Evolutionary conservation across 2,888 invertebrate genomes (phyloP).

Genomic region (Calephelis perditalis): DNA sequence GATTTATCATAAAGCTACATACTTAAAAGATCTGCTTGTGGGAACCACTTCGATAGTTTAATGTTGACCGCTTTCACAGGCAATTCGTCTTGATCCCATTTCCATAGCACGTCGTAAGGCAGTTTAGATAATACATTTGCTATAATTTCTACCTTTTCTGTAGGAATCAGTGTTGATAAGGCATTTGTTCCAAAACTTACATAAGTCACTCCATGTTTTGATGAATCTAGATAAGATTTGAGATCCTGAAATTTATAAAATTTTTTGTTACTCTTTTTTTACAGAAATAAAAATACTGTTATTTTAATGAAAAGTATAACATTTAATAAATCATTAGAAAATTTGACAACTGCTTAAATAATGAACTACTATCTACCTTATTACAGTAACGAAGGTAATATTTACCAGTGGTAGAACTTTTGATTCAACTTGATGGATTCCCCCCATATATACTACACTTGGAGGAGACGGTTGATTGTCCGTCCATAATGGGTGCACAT

Average conservation of each 20-base stretch:
- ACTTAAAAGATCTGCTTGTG: slow-evolving; percentile 50
- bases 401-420: slow-evolving; percentile 37
- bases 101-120: slow-evolving; percentile 49
- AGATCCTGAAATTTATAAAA: slow-evolving; percentile 39
- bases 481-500: slow-evolving; percentile 43
- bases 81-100: slow-evolving; percentile 41
- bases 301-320: too few species aligned
- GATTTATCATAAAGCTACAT: slow-evolving; percentile 19
- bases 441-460: slow-evolving; percentile 41
- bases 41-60: slow-evolving; percentile 44
- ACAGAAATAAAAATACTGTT: too few species aligned
- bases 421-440: slow-evolving; percentile 37
- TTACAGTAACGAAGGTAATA: not conserved
- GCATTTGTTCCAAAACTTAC: slow-evolving; percentile 52
- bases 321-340: too few species aligned
- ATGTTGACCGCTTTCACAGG: slow-evolving; percentile 39
- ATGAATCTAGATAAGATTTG: slow-evolving; percentile 41
- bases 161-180: slow-evolving; percentile 37
- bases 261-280: too few species aligned
- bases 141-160: slow-evolving; percentile 33
- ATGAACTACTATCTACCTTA: too few species aligned
- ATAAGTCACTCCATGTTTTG: slow-evolving; percentile 46
- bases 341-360: too few species aligned
- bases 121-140: slow-evolving; percentile 41
- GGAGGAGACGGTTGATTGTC: slow-evolving; percentile 41